A percentile compares a stretch with the other conserved stretches of the same genome.
These are phyloP conservation scores for Clamator glandarius DNA, from an alignment of 2,797 vertebrate species.

Conservation along the genomic window DNA sequence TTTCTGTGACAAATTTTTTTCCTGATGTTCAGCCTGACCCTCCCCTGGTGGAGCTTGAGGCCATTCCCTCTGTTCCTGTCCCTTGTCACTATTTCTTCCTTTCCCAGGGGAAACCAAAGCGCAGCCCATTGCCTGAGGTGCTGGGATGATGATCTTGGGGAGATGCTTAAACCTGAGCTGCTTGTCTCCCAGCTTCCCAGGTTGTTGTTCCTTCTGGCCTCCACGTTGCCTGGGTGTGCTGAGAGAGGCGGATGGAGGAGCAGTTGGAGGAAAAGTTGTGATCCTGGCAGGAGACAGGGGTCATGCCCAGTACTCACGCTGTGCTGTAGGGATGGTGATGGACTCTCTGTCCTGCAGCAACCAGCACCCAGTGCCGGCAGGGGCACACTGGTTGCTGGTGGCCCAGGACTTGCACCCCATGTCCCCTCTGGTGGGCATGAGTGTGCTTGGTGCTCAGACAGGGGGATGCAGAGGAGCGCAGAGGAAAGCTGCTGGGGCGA, in stretches of 20 bases:
- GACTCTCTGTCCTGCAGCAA: background rate
- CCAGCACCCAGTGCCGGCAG: background rate
- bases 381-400: background rate
- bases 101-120: background rate
- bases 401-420: rapidly evolving
- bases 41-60: too few species aligned
- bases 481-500: background rate
- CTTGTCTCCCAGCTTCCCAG: background rate
- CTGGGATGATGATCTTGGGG: background rate
- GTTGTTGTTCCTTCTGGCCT: background rate
- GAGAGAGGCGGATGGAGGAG: background rate
- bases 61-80: too few species aligned
- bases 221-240: background rate
- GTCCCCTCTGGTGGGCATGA: background rate
- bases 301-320: background rate
- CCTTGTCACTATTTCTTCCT: too few species aligned
- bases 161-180: background rate
- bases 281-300: background rate
- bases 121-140: background rate
- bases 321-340: background rate
- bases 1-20: too few species aligned
- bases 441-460: rapidly evolving
- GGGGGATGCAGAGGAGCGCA: background rate
- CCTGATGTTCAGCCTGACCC: too few species aligned
- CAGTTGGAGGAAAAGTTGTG: background rate